Conservation (phyloP, 2,113 vertebrate species). For the Tachysurus vachellii region DNA sequence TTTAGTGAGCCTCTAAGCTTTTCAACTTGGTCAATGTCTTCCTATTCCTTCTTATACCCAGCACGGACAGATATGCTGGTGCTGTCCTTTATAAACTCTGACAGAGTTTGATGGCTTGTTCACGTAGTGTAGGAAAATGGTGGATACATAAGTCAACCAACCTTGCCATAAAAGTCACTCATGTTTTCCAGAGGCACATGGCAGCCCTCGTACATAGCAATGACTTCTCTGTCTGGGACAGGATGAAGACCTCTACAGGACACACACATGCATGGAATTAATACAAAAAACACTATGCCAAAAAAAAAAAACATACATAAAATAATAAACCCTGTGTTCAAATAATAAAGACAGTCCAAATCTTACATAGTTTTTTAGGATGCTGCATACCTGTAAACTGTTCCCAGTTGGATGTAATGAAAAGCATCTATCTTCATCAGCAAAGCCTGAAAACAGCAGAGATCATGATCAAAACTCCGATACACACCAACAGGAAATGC, state of each 20-base stretch:
- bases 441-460: slow-evolving; percentile 75
- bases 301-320: not conserved
- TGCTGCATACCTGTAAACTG: slow-evolving; percentile 73
- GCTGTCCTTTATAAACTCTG: too few species aligned
- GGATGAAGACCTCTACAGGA: slow-evolving; percentile 85
- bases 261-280: not conserved
- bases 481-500: not conserved
- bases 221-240: slow-evolving; percentile 91
- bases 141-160: slow-evolving; percentile 58
- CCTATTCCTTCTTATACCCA: too few species aligned
- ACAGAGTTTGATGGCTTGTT: too few species aligned
- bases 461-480: not conserved
- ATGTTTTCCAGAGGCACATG: slow-evolving; percentile 95
- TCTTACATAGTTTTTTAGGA: not conserved
- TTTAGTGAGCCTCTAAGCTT: too few species aligned
- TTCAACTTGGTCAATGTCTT: too few species aligned
- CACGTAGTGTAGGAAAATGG: too few species aligned
- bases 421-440: slow-evolving; percentile 99
- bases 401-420: slow-evolving; percentile 92
- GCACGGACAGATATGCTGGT: too few species aligned
- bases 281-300: not conserved
- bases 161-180: slow-evolving; percentile 99
- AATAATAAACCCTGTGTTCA: not conserved
- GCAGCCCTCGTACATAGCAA: slow-evolving; percentile 95
- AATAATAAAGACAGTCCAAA: not conserved